Percentiles rank a stretch among this genome's conserved stretches.
phyloP scores from a whole-genome alignment of 2,797 vertebrate genomes.

The Aeoliscus strigatus region DNA sequence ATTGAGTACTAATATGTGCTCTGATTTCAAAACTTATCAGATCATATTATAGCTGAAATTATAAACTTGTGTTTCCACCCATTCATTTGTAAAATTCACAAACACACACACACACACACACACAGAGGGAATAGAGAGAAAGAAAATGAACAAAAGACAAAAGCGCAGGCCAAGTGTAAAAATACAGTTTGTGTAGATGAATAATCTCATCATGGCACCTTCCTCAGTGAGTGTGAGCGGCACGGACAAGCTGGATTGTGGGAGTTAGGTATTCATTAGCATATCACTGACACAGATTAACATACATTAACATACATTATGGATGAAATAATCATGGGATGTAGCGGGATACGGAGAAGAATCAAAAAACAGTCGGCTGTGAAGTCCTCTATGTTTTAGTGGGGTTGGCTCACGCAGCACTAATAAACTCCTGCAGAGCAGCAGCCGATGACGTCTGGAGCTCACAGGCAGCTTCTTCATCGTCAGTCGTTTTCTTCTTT shows the following conservation, averaged over 20 bases:
- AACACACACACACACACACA: too few relatives aligned
- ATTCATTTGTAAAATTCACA: too few relatives aligned
- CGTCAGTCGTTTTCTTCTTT: slow-evolving; percentile 24
- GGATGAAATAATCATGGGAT: slow-evolving; percentile 66
- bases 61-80: too few relatives aligned
- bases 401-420: slow-evolving; percentile 37
- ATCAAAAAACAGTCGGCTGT: slow-evolving; percentile 66
- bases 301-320: slow-evolving; percentile 79
- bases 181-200: slow-evolving; percentile 33
- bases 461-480: slow-evolving; percentile 17
- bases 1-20: too few relatives aligned
- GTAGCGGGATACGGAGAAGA: slow-evolving; percentile 64
- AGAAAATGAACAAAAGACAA: not conserved
- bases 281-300: slow-evolving; percentile 80
- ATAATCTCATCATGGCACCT: slow-evolving; percentile 56
- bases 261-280: slow-evolving; percentile 75
- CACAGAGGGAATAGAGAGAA: too few relatives aligned
- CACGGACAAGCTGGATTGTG: slow-evolving; percentile 63
- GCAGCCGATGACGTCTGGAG: slow-evolving; percentile 34
- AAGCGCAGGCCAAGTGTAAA: slow-evolving; percentile 13
- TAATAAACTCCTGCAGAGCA: slow-evolving; percentile 31
- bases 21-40: not conserved
- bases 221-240: slow-evolving; percentile 43
- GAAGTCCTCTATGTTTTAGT: slow-evolving; percentile 49
- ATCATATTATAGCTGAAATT: too few relatives aligned